These are phyloP conservation scores for Muschampia plurimacula DNA, from an alignment of 2,888 invertebrate species.

Conservation along the genomic window DNA sequence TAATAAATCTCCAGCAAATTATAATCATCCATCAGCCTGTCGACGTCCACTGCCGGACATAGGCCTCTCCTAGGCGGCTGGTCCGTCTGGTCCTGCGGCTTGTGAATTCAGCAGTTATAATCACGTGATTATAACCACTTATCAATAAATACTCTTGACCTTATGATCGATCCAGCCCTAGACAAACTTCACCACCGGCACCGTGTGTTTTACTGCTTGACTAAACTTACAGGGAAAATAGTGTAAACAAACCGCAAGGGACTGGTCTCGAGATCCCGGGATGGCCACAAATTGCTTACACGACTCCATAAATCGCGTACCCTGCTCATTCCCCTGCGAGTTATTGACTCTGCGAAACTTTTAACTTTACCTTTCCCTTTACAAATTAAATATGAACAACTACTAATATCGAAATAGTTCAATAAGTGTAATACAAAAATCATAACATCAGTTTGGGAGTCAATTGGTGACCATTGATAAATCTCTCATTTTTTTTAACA, in stretches of 20 bases:
- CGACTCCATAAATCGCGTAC: conserved; percentile 21
- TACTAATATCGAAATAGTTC: neutral
- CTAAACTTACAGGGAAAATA: conserved; percentile 8
- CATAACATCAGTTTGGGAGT: neutral
- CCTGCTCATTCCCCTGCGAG: conserved; percentile 15
- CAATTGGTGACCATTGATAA: no score
- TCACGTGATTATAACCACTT: neutral
- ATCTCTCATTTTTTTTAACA: no score
- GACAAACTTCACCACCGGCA: neutral
- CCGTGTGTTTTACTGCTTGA: neutral
- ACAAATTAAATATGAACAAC: conserved; percentile 14
- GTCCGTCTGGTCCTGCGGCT: no score
- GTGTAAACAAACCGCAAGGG: conserved; percentile 22
- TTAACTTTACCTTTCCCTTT: neutral
- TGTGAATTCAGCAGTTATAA: no score
- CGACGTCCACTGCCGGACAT: no score
- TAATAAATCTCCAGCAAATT: no score
- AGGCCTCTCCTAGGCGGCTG: no score
- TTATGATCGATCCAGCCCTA: neutral
- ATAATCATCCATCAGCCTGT: no score
- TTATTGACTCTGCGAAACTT: conserved; percentile 11
- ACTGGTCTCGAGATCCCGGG: conserved; percentile 4
- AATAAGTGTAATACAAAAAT: neutral
- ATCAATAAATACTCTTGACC: neutral
- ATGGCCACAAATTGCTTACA: conserved; percentile 27